These are phyloP conservation scores for Phragmatobia fuliginosa DNA, from an alignment of 2,888 invertebrate species.

Conservation along the genomic window DNA sequence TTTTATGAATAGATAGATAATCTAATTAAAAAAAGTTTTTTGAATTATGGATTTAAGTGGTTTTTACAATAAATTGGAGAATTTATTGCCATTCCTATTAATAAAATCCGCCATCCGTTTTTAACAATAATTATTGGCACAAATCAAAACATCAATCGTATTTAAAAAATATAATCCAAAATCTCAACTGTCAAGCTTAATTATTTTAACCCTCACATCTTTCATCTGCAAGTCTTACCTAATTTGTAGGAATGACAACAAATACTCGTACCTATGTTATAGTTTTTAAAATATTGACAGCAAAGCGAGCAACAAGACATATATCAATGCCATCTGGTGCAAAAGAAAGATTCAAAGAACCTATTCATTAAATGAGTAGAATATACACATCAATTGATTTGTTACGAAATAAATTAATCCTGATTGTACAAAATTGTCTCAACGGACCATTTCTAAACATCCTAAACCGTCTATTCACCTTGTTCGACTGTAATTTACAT, in stretches of 20 bases:
- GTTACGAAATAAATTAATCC: not conserved
- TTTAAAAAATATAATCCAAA: slow-evolving; percentile 29
- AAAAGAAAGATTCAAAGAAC: slow-evolving; percentile 40
- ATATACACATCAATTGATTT: not conserved
- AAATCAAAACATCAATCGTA: slow-evolving; percentile 54
- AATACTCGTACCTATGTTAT: not conserved
- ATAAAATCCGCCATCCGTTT: slow-evolving; percentile 29
- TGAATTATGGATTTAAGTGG: slow-evolving; percentile 17
- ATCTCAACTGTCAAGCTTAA: slow-evolving; percentile 16
- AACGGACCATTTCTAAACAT: not conserved
- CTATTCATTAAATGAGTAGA: slow-evolving; percentile 18
- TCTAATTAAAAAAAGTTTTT: not conserved
- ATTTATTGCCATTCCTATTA: slow-evolving; percentile 41
- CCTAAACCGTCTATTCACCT: slow-evolving; percentile 5
- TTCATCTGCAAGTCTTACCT: slow-evolving; percentile 17
- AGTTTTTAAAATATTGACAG: slow-evolving; percentile 7
- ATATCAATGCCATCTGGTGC: slow-evolving; percentile 41
- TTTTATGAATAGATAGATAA: slow-evolving; percentile 7
- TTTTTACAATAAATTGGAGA: slow-evolving; percentile 5
- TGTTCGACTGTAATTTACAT: slow-evolving; percentile 24
- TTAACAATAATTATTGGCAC: slow-evolving; percentile 58
- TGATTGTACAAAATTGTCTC: not conserved
- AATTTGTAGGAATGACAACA: slow-evolving; percentile 36
- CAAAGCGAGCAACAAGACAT: slow-evolving; percentile 24
- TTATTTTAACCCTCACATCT: slow-evolving; percentile 25